These are phyloP conservation scores for Limnephilus auricula DNA, from an alignment of 2,888 invertebrate species.

Conservation along the genomic window DNA sequence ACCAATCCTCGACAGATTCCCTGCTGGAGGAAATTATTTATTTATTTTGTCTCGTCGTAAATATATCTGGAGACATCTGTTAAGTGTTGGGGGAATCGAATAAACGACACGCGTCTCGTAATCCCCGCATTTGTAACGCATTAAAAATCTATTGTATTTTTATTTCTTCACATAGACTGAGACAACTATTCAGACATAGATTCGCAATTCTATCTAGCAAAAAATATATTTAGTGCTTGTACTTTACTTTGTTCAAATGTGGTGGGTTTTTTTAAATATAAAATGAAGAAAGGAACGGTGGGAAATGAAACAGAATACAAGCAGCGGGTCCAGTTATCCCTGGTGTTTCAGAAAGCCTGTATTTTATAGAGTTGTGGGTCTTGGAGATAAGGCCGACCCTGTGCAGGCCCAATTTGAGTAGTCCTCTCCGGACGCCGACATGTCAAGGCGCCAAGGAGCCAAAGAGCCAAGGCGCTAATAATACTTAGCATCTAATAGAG, in stretches of 20 bases:
- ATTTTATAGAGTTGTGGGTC: no score
- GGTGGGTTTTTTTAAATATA: neutral
- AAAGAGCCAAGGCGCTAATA: no score
- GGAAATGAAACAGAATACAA: no score
- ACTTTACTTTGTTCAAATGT: neutral
- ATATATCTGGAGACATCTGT: neutral
- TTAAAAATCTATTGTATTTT: neutral
- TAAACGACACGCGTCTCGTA: neutral
- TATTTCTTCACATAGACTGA: neutral
- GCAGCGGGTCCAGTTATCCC: no score
- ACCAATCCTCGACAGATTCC: neutral
- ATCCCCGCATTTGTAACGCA: neutral
- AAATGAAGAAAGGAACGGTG: neutral
- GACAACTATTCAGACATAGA: neutral
- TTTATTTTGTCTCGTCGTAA: neutral
- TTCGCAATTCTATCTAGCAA: neutral
- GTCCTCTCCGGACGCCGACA: no score
- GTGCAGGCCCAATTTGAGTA: no score
- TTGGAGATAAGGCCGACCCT: no score
- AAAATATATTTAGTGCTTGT: neutral
- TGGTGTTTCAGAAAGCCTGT: no score
- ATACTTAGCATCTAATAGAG: no score
- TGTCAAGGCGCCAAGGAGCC: no score
- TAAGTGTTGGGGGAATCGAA: neutral
- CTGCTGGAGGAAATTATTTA: neutral